Evolutionary conservation across 2,113 vertebrate species (phyloP), one percentile per base, ranked within the genome.

Genomic region (Anser cygnoides): DNA sequence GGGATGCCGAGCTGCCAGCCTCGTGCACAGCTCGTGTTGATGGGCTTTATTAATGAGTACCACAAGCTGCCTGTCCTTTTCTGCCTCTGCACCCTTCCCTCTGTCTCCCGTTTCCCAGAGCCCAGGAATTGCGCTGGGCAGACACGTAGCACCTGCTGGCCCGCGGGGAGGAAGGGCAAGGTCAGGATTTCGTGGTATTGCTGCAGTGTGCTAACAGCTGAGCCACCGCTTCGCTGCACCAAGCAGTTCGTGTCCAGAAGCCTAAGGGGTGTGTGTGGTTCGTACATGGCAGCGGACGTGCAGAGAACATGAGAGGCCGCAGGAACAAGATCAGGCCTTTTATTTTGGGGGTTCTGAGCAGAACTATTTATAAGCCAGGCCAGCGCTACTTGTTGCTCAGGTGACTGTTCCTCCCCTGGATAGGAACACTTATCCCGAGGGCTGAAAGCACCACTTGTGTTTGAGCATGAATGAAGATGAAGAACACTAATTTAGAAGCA

Each of bases 11-110:
- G 79, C 75, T 23, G 25, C 75, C 33, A 13, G 33, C 5, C 61
- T 59, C 52, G 2, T 0, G 1, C 4, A 0, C 58, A 4, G 49
- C 74, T 72, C 44, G 0, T 28, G 17, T 23, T 22, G 9, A 2
- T 84, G 88, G 35, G 73, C 85, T 66, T 84, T 41, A 31, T 58
- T 81, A 57, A 81, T 17, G 83, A 84, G 61, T 31, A 52, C 46
- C 80, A 19, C 9, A 4, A 35, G 72, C 85, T 55, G 65, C 75
- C 73, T 50, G 73, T 50, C 57, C 95, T 62, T 12, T 73, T 5
- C 55, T 46, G 71, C 63, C 83, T 37, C 18, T 37, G n/a, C 65
- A 62, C 76, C 57, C 90, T 81, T 55, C 91, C 73, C 39, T 84
- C 73, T 86, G 52, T 41, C 25, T 50, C 31, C n/a, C 1, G 0